Evolutionary conservation across 2,888 invertebrate genomes (phyloP), one percentile per base, ranked within the genome.

Genomic region (Lycocerus yunnanus): DNA sequence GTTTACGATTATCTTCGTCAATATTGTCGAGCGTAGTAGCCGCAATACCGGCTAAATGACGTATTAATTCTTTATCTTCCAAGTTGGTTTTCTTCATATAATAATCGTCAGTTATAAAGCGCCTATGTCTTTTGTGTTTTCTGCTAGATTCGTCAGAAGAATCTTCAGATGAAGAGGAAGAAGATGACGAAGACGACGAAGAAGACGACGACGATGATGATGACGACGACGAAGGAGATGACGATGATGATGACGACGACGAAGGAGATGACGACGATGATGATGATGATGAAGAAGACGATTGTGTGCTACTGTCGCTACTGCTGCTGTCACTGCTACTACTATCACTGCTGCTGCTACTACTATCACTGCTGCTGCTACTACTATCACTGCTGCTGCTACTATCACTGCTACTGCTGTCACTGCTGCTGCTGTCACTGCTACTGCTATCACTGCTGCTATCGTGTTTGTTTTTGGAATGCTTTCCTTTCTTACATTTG

Each of bases 1-100:
- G 84, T 78, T 88, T 89, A 83, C 85, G 84, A 75, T 88, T 84
- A 80, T 90, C 89, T 9, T 85, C 84, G 80, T 90, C 90, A 68
- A 87, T 84, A n/a, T 87, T 84, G 79, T 90, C 90, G 24, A 90
- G 80, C 9, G 87, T 86, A 5, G 85, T 81, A 1, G 88, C 85
- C 2, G 88, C 90, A 74, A 87, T 87, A 74, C 88, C 85, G 1
- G 90, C 89, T 69, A 90, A 82, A 79, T 86, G 84, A 58, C 83
- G 78, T 4, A 88, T 78, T 6, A 80, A 74, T 11, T 71, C 65
- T 70, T 82, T 84, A 76, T 86, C 85, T 16, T 83, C 83, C 0
- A 80, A 78, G 9, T 80, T 74, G 15, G 84, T 80, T 74, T 83
- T 83, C 67, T 82, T 81, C 66, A 82, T 66, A 63, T 81, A 78